These are phyloP conservation scores for Vanessa atalanta DNA, from an alignment of 1,140 invertebrate genomes.

Conservation along the genomic window DNA sequence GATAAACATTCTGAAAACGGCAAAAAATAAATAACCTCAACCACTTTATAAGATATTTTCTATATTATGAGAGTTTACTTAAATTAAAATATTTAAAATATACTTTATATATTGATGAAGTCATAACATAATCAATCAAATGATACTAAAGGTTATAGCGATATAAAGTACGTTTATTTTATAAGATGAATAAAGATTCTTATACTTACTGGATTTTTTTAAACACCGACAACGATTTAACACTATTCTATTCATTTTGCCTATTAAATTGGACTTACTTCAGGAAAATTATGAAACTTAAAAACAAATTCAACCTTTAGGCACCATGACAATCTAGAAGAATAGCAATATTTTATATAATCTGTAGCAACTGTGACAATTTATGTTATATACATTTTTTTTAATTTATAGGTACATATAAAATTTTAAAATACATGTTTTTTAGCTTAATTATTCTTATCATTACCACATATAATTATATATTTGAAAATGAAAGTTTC, in stretches of 20 bases:
- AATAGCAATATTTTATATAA: constrained; percentile 26
- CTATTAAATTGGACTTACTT: constrained; percentile 39
- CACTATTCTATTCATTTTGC: constrained; percentile 73
- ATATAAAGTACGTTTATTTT: constrained; percentile 39
- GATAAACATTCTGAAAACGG: not conserved
- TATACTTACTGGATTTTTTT: constrained; percentile 68
- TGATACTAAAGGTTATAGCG: constrained; percentile 58
- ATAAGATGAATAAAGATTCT: constrained; percentile 20
- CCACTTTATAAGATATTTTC: not conserved
- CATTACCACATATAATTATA: too few relatives aligned
- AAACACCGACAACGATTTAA: constrained; percentile 66
- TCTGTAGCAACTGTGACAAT: not conserved
- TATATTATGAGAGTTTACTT: not conserved
- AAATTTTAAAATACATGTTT: too few relatives aligned
- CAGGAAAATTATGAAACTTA: constrained; percentile 61
- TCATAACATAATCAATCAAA: constrained; percentile 66
- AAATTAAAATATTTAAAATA: constrained; percentile 5
- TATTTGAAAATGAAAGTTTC: too few relatives aligned
- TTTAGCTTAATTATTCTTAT: too few relatives aligned
- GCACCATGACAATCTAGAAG: constrained; percentile 74
- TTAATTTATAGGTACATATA: too few relatives aligned
- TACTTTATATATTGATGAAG: constrained; percentile 54
- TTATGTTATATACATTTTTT: too few relatives aligned
- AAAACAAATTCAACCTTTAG: constrained; percentile 77
- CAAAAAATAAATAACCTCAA: not conserved